These are phyloP conservation scores for Tragelaphus scriptus DNA, from an alignment of 2,113 vertebrate species.

Conservation along the genomic window DNA sequence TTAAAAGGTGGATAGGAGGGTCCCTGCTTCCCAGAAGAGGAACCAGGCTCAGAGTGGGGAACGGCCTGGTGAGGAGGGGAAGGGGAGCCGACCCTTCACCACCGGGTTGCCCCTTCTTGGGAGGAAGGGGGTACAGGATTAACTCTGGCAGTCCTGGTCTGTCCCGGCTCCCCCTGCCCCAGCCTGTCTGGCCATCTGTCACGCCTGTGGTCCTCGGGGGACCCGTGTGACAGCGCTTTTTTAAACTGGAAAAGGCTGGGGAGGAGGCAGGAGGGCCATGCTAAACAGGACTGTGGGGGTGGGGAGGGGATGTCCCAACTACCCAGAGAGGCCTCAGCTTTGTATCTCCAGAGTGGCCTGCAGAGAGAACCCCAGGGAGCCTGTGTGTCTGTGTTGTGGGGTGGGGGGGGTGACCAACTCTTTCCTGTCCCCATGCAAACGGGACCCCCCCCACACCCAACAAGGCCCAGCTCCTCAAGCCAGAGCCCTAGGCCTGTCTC, in stretches of 20 bases:
- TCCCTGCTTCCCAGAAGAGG: not conserved
- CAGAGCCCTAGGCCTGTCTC: not conserved
- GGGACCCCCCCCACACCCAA: not conserved
- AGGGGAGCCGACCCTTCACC: not conserved
- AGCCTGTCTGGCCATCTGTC: slow-evolving; percentile 54
- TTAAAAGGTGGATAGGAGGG: not conserved
- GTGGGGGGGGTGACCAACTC: not conserved
- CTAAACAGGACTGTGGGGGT: not conserved
- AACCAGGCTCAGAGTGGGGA: not conserved
- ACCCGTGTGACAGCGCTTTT: not conserved
- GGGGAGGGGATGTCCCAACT: not conserved
- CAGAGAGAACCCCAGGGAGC: not conserved
- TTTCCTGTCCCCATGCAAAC: not conserved
- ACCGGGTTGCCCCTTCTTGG: not conserved
- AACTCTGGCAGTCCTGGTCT: not conserved
- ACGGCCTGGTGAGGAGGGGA: accelerated
- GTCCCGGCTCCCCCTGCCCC: not conserved
- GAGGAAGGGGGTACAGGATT: not conserved
- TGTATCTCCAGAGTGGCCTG: not conserved
- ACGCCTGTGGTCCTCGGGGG: not conserved
- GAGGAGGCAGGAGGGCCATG: not conserved
- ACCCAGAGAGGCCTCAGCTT: not conserved
- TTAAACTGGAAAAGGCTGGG: not conserved
- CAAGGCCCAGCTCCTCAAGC: not conserved
- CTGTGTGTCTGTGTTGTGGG: not conserved